Evolutionary conservation across 2,797 vertebrate genomes (phyloP), one percentile per base, ranked within the genome.

Genomic region (Naso thynnoides): DNA sequence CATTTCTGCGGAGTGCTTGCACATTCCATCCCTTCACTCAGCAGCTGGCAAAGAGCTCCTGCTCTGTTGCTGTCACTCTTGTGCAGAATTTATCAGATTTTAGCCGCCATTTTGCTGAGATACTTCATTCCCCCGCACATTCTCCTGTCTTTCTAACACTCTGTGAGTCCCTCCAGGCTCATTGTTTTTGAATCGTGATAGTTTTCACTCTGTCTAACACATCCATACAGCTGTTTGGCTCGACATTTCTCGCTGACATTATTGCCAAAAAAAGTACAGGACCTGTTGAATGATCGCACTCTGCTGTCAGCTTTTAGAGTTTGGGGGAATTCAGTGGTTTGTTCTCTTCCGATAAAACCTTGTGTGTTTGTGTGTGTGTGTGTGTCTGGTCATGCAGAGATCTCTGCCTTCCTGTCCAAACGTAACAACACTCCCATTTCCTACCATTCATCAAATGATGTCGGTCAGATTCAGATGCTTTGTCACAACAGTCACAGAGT

Each of bases 1-100:
- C 76, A 77, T 83, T 85, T 88, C 72, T 87, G 80, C 72, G 73
- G 85, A 74, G 63, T 53, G 8, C 58, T 85, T 64, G 42, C 70
- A 83, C 92, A 94, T 93, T 93, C 92, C 91, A 23, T 83, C 73
- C 69, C 79, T 80, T 86, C 83, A 72, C 73, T 89, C 83, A 69
- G 73, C 80, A 72, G 79, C 84, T 89, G 88, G 81, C 83, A 63
- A 59, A 67, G 79, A 50, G 68, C 76, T 85, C 62, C 65, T 3
- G 79, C 79, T 79, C 78, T 73, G 78, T 45, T 78, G 78, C 87
- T 77, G 82, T 92, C 91, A 86, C 83, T 87, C 80, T 81, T 10
- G 10, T 90, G 88, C 82, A 86, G 88, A 89, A 90, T 93, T 87
- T 88, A 85, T 90, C 91, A 78, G 81, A 79, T 82, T 38, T 44